Evolutionary conservation across 2,888 invertebrate species (phyloP).

Genomic region (Melanargia galathea): DNA sequence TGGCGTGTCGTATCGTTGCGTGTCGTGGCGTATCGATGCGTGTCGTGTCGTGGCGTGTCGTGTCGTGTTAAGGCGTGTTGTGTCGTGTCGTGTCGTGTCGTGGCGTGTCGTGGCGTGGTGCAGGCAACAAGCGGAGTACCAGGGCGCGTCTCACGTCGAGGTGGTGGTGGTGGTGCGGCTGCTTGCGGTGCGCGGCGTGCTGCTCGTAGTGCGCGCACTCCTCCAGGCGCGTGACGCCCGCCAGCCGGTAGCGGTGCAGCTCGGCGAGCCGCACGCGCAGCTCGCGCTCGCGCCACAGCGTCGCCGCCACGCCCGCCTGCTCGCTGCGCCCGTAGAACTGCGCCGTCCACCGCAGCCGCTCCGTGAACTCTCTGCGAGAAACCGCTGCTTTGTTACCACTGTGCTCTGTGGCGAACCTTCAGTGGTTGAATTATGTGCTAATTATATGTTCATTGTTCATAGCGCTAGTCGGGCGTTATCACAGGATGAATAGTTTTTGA

Average conservation of each 20-base stretch:
- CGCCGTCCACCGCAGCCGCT: constrained; percentile 91
- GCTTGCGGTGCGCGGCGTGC: constrained; percentile 84
- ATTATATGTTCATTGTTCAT: too few species aligned
- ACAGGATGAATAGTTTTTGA: too few species aligned
- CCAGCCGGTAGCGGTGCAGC: constrained; percentile 89
- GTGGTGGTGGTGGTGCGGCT: constrained; percentile 82
- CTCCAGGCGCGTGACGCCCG: constrained; percentile 91
- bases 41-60: too few species aligned
- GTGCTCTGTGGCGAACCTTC: too few species aligned
- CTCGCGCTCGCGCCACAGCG: constrained; percentile 92
- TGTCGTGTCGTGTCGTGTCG: too few species aligned
- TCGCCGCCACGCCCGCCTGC: constrained; percentile 89
- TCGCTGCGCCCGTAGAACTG: constrained; percentile 94
- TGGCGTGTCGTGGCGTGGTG: constrained; percentile 7
- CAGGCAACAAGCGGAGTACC: constrained; percentile 34
- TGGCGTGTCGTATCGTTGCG: too few species aligned
- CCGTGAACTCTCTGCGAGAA: constrained; percentile 86
- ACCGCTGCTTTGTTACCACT: background rate
- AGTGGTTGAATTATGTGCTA: too few species aligned
- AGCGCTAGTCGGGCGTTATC: too few species aligned
- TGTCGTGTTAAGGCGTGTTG: too few species aligned
- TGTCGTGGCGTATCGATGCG: too few species aligned
- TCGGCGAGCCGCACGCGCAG: constrained; percentile 91
- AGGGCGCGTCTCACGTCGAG: constrained; percentile 82
- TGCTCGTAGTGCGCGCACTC: constrained; percentile 95